Conservation (phyloP, 2,888 invertebrate genomes). For the Griposia aprilina region DNA sequence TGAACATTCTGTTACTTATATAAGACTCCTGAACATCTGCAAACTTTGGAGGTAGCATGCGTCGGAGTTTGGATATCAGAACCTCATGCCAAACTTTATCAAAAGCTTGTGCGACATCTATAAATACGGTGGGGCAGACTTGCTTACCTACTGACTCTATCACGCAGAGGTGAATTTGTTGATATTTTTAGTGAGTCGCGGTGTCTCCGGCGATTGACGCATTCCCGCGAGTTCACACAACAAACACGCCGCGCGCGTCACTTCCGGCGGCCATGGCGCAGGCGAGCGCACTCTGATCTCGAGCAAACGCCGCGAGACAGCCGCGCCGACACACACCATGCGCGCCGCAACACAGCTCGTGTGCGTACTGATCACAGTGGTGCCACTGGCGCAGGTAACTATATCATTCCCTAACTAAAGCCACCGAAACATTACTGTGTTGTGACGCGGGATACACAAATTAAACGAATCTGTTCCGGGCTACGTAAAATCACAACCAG, state of each 20-base stretch:
- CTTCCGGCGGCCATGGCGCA: background rate
- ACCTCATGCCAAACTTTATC: background rate
- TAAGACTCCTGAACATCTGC: background rate
- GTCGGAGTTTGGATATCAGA: background rate
- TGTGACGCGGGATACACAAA: background rate
- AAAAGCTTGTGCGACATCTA: background rate
- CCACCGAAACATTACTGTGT: background rate
- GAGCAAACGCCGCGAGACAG: background rate
- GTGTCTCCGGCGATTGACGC: constrained; percentile 19
- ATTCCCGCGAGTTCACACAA: constrained; percentile 20
- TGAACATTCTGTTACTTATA: background rate
- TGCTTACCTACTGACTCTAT: background rate
- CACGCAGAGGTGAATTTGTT: background rate
- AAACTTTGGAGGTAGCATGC: background rate
- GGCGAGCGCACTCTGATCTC: background rate
- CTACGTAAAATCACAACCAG: background rate
- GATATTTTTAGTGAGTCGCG: background rate
- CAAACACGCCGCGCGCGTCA: constrained; percentile 7
- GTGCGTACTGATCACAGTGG: background rate
- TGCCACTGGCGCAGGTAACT: constrained; percentile 8
- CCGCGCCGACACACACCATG: background rate
- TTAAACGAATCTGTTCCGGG: background rate
- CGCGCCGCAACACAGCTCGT: background rate
- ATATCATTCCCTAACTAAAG: background rate
- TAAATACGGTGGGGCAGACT: background rate